Percentiles rank a stretch among this genome's conserved stretches.
Evolutionary conservation across 2,797 vertebrate species (phyloP).

Genomic region (Dromococcyx pavoninus): DNA sequence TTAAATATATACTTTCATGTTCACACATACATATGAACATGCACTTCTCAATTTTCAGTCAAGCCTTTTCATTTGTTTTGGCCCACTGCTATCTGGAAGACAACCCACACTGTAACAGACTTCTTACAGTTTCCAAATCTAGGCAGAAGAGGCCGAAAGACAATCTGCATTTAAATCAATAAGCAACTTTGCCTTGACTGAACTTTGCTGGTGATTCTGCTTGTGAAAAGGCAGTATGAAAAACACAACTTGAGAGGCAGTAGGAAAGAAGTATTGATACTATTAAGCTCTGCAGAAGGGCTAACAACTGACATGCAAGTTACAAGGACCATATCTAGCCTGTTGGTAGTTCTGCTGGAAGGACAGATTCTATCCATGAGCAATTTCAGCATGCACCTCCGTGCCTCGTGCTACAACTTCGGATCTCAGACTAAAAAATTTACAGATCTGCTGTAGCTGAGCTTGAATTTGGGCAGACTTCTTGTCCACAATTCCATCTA

Average conservation of each 20-base stretch:
- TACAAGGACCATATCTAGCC: neutral
- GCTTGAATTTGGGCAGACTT: neutral
- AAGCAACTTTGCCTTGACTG: neutral
- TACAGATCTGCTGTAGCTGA: neutral
- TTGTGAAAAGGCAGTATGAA: neutral
- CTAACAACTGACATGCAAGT: neutral
- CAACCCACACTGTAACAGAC: neutral
- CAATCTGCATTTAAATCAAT: slow-evolving; percentile 7
- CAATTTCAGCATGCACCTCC: neutral
- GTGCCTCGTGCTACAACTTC: neutral
- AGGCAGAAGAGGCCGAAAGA: neutral
- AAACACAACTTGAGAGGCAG: neutral
- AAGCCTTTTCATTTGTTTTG: neutral
- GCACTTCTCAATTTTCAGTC: slow-evolving; percentile 10
- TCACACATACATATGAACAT: neutral
- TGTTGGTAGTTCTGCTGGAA: neutral
- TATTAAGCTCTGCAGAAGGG: neutral
- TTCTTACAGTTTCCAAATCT: neutral
- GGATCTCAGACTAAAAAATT: neutral
- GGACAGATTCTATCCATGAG: neutral
- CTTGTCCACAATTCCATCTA: neutral
- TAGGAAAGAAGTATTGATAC: neutral
- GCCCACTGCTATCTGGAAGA: neutral
- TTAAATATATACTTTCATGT: neutral
- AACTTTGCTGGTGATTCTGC: neutral